phyloP scores from a whole-genome alignment of 2,888 invertebrate species.

The Kuschelorhynchus macadamiae region DNA sequence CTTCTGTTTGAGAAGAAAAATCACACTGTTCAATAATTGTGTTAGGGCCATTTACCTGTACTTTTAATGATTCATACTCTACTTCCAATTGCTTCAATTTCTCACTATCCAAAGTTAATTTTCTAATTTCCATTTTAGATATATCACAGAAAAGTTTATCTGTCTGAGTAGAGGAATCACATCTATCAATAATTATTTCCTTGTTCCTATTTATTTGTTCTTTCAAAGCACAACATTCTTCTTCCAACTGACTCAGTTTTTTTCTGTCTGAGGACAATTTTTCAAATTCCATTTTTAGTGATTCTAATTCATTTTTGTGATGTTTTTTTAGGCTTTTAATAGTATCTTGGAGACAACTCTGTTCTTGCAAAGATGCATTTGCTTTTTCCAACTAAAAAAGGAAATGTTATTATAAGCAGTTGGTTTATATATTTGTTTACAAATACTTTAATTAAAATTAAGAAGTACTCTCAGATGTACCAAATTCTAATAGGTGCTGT shows the following conservation, averaged over 20 bases:
- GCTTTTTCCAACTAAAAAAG: constrained; percentile 23
- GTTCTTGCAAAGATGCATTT: constrained; percentile 8
- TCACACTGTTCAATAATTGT: too few species aligned
- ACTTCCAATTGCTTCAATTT: too few species aligned
- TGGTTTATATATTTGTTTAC: not conserved
- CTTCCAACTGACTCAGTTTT: constrained; percentile 12
- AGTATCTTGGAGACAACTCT: constrained; percentile 2
- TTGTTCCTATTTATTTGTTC: constrained; percentile 18
- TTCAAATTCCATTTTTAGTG: constrained; percentile 17
- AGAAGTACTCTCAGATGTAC: too few species aligned
- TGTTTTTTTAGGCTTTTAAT: constrained; percentile 13
- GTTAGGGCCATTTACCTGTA: too few species aligned
- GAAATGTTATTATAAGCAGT: not conserved
- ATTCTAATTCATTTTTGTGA: constrained; percentile 26
- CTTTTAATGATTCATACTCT: too few species aligned
- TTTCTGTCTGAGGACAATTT: constrained; percentile 16
- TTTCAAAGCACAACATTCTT: constrained; percentile 25
- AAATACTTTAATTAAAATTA: too few species aligned
- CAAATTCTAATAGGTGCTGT: too few species aligned
- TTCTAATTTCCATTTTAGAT: too few species aligned
- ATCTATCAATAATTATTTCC: not conserved
- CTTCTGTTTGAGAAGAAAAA: too few species aligned
- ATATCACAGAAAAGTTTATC: not conserved
- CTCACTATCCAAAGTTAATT: too few species aligned
- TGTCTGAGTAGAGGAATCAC: constrained; percentile 20